These are phyloP conservation scores for Perizoma affinitatum DNA, from an alignment of 2,888 invertebrate genomes.

Conservation along the genomic window DNA sequence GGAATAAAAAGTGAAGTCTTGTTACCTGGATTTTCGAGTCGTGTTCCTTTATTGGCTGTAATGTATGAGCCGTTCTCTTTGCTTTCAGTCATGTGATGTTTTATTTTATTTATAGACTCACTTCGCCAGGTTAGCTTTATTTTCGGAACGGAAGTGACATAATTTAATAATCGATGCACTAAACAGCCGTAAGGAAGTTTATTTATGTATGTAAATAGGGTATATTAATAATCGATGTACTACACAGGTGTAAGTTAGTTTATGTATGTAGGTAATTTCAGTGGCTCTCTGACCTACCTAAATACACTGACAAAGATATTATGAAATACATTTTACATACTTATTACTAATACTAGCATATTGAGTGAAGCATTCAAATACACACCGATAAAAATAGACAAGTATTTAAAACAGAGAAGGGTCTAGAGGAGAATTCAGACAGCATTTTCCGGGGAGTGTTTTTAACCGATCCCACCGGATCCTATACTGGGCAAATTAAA, in stretches of 20 bases:
- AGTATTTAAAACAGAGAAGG: slow-evolving; percentile 55
- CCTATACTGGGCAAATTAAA: slow-evolving; percentile 80
- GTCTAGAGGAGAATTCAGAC: slow-evolving; percentile 48
- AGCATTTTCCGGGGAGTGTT: slow-evolving; percentile 73
- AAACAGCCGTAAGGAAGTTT: too few species aligned
- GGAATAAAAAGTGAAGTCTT: slow-evolving; percentile 70
- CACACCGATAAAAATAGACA: slow-evolving; percentile 55
- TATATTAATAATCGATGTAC: too few species aligned
- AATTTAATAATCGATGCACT: too few species aligned
- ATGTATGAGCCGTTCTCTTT: slow-evolving; percentile 14
- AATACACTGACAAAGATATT: too few species aligned
- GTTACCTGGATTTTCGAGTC: slow-evolving; percentile 51
- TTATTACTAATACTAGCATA: too few species aligned
- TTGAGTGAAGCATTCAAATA: slow-evolving; percentile 39
- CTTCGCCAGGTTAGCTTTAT: not conserved
- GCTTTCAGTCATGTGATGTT: slow-evolving; percentile 10
- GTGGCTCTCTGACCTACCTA: too few species aligned
- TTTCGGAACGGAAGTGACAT: not conserved
- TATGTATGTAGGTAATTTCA: too few species aligned
- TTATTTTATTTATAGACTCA: slow-evolving; percentile 13
- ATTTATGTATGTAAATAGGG: too few species aligned
- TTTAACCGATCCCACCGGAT: slow-evolving; percentile 66
- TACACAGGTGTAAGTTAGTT: too few species aligned
- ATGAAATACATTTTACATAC: too few species aligned
- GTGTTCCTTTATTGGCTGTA: slow-evolving; percentile 19